phyloP scores from a whole-genome alignment of 2,888 invertebrate genomes.

The Diarsia mendica region DNA sequence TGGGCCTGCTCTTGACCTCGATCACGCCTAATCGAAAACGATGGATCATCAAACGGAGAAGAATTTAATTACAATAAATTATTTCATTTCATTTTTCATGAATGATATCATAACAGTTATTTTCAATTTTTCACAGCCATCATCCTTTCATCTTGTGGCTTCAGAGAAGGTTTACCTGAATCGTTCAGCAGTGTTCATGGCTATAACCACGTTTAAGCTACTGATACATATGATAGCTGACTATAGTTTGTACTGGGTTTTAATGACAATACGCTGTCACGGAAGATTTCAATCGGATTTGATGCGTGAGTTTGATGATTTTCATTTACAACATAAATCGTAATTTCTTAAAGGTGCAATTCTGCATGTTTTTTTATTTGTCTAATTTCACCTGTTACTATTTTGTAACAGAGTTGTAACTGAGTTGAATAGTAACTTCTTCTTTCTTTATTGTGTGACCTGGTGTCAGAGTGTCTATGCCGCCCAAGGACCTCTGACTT shows the following conservation, averaged over 20 bases:
- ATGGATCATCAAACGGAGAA: too few relatives aligned
- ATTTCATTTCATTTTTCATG: background rate
- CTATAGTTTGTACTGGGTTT: constrained; percentile 94
- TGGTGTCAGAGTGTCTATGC: too few relatives aligned
- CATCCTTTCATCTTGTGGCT: constrained; percentile 90
- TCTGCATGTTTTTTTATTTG: background rate
- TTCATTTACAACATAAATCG: background rate
- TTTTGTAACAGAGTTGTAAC: too few relatives aligned
- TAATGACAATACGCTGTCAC: constrained; percentile 86
- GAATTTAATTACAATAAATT: too few relatives aligned
- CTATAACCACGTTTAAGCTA: constrained; percentile 93
- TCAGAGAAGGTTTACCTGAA: constrained; percentile 90
- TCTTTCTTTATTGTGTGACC: too few relatives aligned
- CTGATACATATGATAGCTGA: constrained; percentile 94
- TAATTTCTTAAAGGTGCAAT: background rate
- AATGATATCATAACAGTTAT: background rate
- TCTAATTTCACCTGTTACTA: background rate
- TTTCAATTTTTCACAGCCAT: constrained; percentile 80
- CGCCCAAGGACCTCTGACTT: too few relatives aligned
- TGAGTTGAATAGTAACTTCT: background rate
- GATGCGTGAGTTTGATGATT: constrained; percentile 71
- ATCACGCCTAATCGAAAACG: too few relatives aligned
- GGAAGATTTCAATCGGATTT: constrained; percentile 76
- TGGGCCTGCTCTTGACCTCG: too few relatives aligned
- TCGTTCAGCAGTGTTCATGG: constrained; percentile 90